These are phyloP conservation scores for Drosophila neonasuta DNA, from an alignment of 2,888 invertebrate species.

Conservation along the genomic window DNA sequence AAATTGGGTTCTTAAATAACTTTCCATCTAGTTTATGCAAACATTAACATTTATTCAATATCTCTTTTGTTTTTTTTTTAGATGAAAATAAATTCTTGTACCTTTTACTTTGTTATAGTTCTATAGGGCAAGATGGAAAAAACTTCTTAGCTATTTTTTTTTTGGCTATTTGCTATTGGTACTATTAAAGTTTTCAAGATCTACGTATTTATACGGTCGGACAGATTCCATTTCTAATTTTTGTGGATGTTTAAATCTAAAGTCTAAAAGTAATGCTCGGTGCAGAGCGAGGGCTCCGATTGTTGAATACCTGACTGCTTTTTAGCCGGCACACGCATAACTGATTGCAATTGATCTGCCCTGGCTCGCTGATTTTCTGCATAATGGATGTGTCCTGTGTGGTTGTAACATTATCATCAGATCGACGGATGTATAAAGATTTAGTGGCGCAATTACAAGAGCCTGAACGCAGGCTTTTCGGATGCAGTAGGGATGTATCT, in stretches of 20 bases:
- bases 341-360: slow-evolving; percentile 65
- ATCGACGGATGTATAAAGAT: slow-evolving; percentile 77
- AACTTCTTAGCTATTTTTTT: too few species aligned
- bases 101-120: too few species aligned
- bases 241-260: slow-evolving; percentile 33
- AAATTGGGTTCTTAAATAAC: too few species aligned
- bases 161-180: too few species aligned
- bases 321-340: slow-evolving; percentile 79
- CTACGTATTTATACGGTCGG: too few species aligned
- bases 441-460: slow-evolving; percentile 78
- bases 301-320: slow-evolving; percentile 58
- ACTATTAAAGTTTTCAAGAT: too few species aligned
- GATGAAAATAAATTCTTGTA: too few species aligned
- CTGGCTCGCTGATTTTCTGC: slow-evolving; percentile 27
- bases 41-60: too few species aligned
- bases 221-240: not conserved
- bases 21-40: too few species aligned
- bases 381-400: slow-evolving; percentile 21
- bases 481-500: slow-evolving; percentile 30
- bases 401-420: slow-evolving; percentile 77
- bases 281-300: slow-evolving; percentile 79
- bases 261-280: slow-evolving; percentile 80
- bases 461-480: slow-evolving; percentile 41
- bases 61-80: too few species aligned
- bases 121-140: too few species aligned